These are phyloP conservation scores for Anthrax anthrax DNA, from an alignment of 2,888 invertebrate genomes.

Conservation along the genomic window DNA sequence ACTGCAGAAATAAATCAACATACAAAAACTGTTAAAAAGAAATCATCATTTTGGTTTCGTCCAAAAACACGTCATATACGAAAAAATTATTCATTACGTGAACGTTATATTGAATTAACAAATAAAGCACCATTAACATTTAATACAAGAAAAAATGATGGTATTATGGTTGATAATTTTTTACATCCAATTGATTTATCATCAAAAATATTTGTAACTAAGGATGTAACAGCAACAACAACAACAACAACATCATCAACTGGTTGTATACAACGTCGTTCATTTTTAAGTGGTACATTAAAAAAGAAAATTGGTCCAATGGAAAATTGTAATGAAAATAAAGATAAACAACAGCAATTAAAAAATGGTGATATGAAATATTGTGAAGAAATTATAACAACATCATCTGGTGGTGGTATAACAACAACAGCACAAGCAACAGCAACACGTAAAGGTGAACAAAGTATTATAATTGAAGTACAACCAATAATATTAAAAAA, in stretches of 20 bases:
- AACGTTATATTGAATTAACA: slow-evolving; percentile 28
- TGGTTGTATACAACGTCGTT: slow-evolving; percentile 11
- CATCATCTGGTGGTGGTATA: background rate
- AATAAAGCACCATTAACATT: slow-evolving; percentile 30
- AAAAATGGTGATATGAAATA: slow-evolving; percentile 22
- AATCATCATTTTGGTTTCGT: slow-evolving; percentile 30
- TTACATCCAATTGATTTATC: slow-evolving; percentile 29
- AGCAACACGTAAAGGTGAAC: background rate
- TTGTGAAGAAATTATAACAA: background rate
- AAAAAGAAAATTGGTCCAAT: slow-evolving; percentile 34
- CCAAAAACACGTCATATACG: slow-evolving; percentile 27
- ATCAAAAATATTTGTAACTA: background rate
- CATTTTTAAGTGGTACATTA: slow-evolving; percentile 28
- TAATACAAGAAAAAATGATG: slow-evolving; percentile 31
- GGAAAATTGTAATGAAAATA: slow-evolving; percentile 26
- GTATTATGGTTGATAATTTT: slow-evolving; percentile 30
- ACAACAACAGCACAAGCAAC: background rate
- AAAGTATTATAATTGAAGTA: slow-evolving; percentile 2
- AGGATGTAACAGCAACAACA: background rate
- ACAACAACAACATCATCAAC: background rate
- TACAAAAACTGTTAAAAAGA: slow-evolving; percentile 23
- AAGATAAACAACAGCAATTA: slow-evolving; percentile 15
- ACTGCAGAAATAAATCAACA: slow-evolving; percentile 28
- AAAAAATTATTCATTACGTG: slow-evolving; percentile 28
- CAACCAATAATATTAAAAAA: slow-evolving; percentile 13